Conservation (phyloP, 2,888 invertebrate genomes). For the Barypeithes pellucidus region DNA sequence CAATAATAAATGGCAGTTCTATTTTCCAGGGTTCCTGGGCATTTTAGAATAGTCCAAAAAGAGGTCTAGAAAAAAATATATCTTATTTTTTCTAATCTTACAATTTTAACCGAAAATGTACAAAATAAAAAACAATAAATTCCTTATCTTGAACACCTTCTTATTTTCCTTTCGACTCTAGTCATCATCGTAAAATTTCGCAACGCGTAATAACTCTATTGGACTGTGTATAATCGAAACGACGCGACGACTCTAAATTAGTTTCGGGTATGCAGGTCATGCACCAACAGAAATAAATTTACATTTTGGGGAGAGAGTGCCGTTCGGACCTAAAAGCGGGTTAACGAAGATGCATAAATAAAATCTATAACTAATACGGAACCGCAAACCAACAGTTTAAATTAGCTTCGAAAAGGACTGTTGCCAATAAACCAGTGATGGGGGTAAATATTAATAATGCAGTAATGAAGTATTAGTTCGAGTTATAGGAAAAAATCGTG, state of each 20-base stretch:
- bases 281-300: constrained; percentile 34
- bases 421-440: constrained; percentile 13
- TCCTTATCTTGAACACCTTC: too few species aligned
- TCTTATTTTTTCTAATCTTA: too few species aligned
- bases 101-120: too few species aligned
- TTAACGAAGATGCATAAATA: constrained; percentile 31
- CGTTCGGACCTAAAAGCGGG: constrained; percentile 15
- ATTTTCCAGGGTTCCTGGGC: too few species aligned
- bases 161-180: not conserved
- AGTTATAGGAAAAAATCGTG: too few species aligned
- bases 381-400: constrained; percentile 15
- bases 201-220: not conserved
- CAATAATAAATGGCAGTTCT: too few species aligned
- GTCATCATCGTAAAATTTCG: not conserved
- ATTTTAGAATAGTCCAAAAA: too few species aligned
- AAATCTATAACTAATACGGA: constrained; percentile 29
- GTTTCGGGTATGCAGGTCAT: constrained; percentile 32
- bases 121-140: too few species aligned
- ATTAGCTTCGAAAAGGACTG: constrained; percentile 6
- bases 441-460: not conserved
- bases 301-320: constrained; percentile 26
- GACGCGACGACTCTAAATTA: constrained; percentile 9
- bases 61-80: too few species aligned
- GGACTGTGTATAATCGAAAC: not conserved
- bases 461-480: too few species aligned